Conservation (phyloP, 2,113 vertebrate genomes). For the Illadopsis cleaveri region DNA sequence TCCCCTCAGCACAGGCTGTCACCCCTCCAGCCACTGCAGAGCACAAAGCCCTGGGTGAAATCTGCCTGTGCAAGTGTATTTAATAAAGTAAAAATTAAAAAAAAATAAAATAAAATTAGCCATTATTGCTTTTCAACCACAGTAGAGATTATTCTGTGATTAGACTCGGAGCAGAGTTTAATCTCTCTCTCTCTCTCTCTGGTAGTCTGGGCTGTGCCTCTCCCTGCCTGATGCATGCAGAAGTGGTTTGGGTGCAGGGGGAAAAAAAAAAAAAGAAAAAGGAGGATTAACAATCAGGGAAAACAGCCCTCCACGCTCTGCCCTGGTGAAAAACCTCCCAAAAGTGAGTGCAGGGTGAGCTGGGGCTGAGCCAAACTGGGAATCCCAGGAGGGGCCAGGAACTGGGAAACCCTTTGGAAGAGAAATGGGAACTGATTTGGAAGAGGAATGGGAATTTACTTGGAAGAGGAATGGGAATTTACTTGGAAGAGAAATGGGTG, state of each 20-base stretch:
- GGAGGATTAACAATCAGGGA: not conserved
- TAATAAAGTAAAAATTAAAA: not conserved
- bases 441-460: no score
- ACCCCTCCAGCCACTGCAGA: not conserved
- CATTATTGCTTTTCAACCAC: conserved; percentile 64
- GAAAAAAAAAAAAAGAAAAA: not conserved
- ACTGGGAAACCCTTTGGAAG: rapidly evolving
- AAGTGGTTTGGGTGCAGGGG: not conserved
- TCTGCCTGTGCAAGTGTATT: not conserved
- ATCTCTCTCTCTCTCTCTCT: not conserved
- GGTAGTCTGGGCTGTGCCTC: not conserved
- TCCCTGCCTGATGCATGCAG: not conserved
- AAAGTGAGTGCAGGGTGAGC: rapidly evolving
- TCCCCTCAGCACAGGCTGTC: not conserved
- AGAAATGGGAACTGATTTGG: no score
- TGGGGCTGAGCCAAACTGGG: not conserved
- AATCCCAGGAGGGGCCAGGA: not conserved
- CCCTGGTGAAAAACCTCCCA: not conserved
- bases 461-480: no score
- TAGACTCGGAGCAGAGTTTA: not conserved
- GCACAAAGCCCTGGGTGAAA: not conserved
- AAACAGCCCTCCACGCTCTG: not conserved
- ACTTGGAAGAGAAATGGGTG: no score
- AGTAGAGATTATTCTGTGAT: not conserved
- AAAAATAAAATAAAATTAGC: not conserved